A percentile compares a stretch with the other conserved stretches of the same genome.
These are phyloP conservation scores for Muscidifurax raptorellus DNA, from an alignment of 1,140 invertebrate genomes.

Conservation along the genomic window DNA sequence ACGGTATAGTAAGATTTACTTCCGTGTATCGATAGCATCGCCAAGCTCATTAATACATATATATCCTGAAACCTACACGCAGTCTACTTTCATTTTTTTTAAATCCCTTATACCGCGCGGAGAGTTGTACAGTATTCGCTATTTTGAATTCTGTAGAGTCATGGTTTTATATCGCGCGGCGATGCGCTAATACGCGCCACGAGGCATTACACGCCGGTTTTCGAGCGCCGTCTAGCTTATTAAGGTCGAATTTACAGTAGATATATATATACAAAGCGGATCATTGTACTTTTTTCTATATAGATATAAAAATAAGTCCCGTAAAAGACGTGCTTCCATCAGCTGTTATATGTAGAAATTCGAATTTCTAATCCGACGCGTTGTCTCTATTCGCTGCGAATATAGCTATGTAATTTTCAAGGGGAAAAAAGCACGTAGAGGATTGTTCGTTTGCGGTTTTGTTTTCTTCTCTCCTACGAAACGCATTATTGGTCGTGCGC, in stretches of 20 bases:
- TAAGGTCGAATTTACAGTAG: neutral
- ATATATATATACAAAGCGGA: neutral
- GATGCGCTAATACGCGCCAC: no score
- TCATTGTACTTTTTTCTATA: neutral
- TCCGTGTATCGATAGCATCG: neutral
- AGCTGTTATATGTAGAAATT: neutral
- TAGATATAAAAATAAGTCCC: no score
- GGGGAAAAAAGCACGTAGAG: neutral
- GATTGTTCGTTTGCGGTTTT: constrained; percentile 15
- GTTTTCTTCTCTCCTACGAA: neutral
- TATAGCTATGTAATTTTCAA: neutral
- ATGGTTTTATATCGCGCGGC: neutral
- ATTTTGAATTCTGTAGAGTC: neutral
- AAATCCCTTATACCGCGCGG: no score
- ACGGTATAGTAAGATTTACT: neutral
- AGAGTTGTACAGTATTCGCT: neutral
- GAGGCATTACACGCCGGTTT: no score
- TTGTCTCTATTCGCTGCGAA: no score
- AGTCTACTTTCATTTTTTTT: no score
- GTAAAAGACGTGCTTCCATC: no score
- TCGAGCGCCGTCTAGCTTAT: neutral
- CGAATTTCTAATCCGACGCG: neutral
- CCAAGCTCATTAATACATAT: no score
- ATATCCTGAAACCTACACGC: no score
- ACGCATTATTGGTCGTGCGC: constrained; percentile 3